phyloP scores from a whole-genome alignment of 1,140 invertebrate genomes.

The Aradophagus sp. region DNA sequence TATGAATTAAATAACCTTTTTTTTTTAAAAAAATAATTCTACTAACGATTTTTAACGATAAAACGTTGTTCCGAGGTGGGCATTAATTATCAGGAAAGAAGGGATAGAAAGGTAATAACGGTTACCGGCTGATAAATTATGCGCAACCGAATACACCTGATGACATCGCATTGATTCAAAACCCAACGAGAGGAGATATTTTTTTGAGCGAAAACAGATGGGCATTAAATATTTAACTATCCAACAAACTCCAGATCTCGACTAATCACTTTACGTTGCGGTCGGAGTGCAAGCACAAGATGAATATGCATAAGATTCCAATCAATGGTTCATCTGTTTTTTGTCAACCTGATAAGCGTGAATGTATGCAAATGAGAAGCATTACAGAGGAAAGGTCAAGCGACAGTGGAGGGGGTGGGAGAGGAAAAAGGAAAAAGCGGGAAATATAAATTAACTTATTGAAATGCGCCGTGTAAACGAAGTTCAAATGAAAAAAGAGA shows the following conservation, averaged over 20 bases:
- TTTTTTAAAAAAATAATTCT: too few species aligned
- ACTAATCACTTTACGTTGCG: conserved; percentile 43
- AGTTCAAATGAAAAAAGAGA: conserved; percentile 4
- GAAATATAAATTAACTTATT: conserved; percentile 36
- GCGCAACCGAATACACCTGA: neutral
- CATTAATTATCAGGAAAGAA: too few species aligned
- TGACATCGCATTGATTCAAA: conserved; percentile 1
- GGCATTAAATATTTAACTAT: conserved; percentile 47
- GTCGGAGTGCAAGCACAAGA: conserved; percentile 42
- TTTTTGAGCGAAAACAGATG: conserved; percentile 9
- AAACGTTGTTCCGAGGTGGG: too few species aligned
- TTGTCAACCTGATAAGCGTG: conserved; percentile 42
- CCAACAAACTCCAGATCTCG: conserved; percentile 44
- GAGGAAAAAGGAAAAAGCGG: conserved; percentile 11
- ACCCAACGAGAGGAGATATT: conserved; percentile 1
- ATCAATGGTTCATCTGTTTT: conserved; percentile 55
- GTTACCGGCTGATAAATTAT: too few species aligned
- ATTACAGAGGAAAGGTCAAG: conserved; percentile 27
- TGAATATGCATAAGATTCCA: conserved; percentile 53
- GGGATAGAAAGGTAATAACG: too few species aligned
- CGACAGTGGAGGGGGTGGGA: conserved; percentile 5
- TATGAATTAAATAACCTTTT: too few species aligned
- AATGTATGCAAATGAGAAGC: conserved; percentile 49
- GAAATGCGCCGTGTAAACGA: conserved; percentile 8
- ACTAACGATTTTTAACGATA: too few species aligned